A percentile compares a stretch with the other conserved stretches of the same genome.
Evolutionary conservation across 1,140 invertebrate species (phyloP).

Genomic region (Drosophila nasuta): DNA sequence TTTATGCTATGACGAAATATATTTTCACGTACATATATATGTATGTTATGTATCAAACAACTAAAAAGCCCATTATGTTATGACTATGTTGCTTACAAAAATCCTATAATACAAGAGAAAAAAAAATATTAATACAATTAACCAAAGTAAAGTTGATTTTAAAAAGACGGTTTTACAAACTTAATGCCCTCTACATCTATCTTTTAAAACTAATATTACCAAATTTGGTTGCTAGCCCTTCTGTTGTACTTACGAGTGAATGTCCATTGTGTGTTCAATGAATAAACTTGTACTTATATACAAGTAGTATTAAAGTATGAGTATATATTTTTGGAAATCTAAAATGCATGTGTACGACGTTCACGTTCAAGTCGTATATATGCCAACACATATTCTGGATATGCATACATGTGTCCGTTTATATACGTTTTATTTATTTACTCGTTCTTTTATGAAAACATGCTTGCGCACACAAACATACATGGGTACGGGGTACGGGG

Average conservation of each 20-base stretch:
- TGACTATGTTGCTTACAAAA: too few relatives aligned
- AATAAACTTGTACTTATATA: conserved; percentile 1
- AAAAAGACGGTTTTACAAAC: too few relatives aligned
- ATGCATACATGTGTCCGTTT: conserved; percentile 6
- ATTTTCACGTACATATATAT: conserved; percentile 1
- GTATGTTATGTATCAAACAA: background rate
- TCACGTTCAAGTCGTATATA: background rate
- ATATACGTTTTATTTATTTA: conserved; percentile 26
- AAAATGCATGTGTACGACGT: background rate
- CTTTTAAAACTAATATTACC: conserved; percentile 1
- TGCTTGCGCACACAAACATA: conserved; percentile 2
- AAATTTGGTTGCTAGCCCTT: too few relatives aligned
- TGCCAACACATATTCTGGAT: conserved; percentile 2
- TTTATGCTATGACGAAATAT: background rate
- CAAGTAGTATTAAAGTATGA: background rate
- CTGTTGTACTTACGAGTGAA: too few relatives aligned
- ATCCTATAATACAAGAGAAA: background rate
- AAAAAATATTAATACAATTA: conserved; percentile 3
- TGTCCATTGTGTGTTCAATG: background rate
- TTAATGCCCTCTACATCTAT: background rate
- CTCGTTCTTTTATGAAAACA: conserved; percentile 23
- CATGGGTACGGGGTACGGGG: background rate
- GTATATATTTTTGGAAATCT: conserved; percentile 2
- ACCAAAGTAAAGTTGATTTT: too few relatives aligned
- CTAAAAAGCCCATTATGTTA: too few relatives aligned